Evolutionary conservation across 2,888 invertebrate genomes (phyloP).

Genomic region (Napeogenes sylphis): DNA sequence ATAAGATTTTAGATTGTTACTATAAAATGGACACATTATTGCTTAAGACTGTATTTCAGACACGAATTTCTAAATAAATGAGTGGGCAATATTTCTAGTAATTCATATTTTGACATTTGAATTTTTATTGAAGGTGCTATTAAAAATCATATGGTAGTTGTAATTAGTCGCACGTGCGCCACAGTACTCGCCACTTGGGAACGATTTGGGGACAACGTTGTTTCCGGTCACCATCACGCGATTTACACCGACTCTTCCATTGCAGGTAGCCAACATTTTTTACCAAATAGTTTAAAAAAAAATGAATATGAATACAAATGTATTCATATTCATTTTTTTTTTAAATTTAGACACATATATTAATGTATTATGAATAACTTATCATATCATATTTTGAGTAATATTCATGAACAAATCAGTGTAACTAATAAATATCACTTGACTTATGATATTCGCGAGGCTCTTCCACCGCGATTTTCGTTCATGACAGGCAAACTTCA

Average conservation of each 20-base stretch:
- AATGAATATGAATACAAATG: no score
- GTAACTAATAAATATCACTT: background rate
- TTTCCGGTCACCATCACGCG: slow-evolving; percentile 59
- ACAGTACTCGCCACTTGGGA: slow-evolving; percentile 37
- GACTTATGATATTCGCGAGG: slow-evolving; percentile 20
- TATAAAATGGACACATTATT: no score
- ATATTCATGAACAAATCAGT: background rate
- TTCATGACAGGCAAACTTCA: slow-evolving; percentile 40
- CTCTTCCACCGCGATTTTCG: slow-evolving; percentile 25
- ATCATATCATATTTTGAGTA: background rate
- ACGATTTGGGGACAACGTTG: slow-evolving; percentile 51
- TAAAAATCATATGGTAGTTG: slow-evolving; percentile 35
- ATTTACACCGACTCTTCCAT: slow-evolving; percentile 36
- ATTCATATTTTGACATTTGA: background rate
- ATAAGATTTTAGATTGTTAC: no score
- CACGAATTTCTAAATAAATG: no score
- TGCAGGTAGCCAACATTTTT: slow-evolving; percentile 40
- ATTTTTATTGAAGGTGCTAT: slow-evolving; percentile 29
- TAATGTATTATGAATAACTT: background rate
- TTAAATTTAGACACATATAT: slow-evolving; percentile 1
- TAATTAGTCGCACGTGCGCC: slow-evolving; percentile 59
- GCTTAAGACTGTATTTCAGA: no score
- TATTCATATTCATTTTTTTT: background rate
- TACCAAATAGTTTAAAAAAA: background rate
- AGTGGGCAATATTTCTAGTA: background rate